These are phyloP conservation scores for Crossocerus cetratus DNA, from an alignment of 2,888 invertebrate species.

Conservation along the genomic window DNA sequence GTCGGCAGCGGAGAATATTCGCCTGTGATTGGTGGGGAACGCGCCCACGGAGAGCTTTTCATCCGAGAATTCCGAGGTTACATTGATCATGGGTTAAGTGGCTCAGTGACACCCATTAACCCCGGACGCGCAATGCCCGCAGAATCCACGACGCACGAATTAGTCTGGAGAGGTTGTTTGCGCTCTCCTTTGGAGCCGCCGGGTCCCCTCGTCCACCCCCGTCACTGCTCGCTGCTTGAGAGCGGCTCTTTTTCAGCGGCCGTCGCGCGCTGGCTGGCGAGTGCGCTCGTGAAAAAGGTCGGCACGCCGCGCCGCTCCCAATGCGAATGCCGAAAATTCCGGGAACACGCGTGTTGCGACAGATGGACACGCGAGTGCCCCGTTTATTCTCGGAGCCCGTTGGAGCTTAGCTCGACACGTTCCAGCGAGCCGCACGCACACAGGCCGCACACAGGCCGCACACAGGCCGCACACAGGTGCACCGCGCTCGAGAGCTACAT, in stretches of 20 bases:
- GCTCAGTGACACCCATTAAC: slow-evolving; percentile 64
- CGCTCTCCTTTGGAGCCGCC: slow-evolving; percentile 7
- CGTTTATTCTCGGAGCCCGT: slow-evolving; percentile 41
- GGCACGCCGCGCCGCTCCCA: not conserved
- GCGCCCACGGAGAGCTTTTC: slow-evolving; percentile 45
- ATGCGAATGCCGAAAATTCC: slow-evolving; percentile 16
- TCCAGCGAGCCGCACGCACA: not conserved
- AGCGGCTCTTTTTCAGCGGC: not conserved
- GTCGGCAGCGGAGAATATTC: not conserved
- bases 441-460: not conserved
- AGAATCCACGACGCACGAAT: slow-evolving; percentile 51
- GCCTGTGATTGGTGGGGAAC: slow-evolving; percentile 11
- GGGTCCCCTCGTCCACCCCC: not conserved
- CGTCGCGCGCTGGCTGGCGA: not conserved
- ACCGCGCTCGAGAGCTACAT: not conserved
- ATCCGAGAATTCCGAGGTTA: slow-evolving; percentile 63
- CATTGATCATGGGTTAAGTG: slow-evolving; percentile 68
- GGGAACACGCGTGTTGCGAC: slow-evolving; percentile 51
- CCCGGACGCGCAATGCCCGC: slow-evolving; percentile 46
- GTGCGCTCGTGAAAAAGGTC: slow-evolving; percentile 7
- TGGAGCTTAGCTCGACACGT: slow-evolving; percentile 24
- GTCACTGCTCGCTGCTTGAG: no score
- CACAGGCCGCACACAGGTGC: not conserved
- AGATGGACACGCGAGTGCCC: slow-evolving; percentile 47
- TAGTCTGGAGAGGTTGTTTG: slow-evolving; percentile 32